Percentiles rank a stretch among this genome's conserved stretches.
These are phyloP conservation scores for Mionectes macconnelli DNA, from an alignment of 2,113 vertebrate species.

Conservation along the genomic window DNA sequence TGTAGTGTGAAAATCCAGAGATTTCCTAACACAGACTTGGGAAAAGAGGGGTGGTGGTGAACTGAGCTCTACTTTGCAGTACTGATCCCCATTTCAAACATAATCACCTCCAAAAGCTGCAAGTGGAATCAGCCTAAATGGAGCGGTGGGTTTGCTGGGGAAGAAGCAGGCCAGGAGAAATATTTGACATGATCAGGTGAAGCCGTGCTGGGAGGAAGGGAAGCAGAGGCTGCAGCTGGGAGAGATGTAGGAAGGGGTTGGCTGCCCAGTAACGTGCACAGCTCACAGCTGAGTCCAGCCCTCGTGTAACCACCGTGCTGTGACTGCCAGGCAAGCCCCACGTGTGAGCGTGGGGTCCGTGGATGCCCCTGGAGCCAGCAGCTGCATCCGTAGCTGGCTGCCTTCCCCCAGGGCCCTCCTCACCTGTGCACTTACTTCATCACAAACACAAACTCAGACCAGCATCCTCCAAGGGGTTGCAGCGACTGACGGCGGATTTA, in stretches of 20 bases:
- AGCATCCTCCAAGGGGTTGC: conserved; percentile 14
- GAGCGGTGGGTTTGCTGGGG: not conserved
- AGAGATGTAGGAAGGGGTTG: rapidly evolving
- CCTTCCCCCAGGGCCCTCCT: not conserved
- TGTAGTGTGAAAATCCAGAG: not conserved
- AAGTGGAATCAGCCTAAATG: not conserved
- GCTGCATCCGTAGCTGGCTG: not conserved
- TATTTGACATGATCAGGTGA: rapidly evolving
- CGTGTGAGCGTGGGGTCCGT: rapidly evolving
- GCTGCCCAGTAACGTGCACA: not conserved
- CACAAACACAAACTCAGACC: not conserved
- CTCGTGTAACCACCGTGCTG: rapidly evolving
- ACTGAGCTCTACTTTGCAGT: not conserved
- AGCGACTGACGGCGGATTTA: conserved; percentile 7
- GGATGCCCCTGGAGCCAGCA: not conserved
- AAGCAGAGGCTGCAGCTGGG: not conserved
- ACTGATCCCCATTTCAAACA: not conserved
- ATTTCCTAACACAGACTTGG: not conserved
- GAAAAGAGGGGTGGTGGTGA: not conserved
- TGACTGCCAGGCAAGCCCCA: not conserved
- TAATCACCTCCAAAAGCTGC: not conserved
- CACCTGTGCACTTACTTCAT: not conserved
- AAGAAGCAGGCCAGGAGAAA: not conserved
- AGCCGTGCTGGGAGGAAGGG: not conserved
- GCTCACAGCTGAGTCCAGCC: not conserved